These are phyloP conservation scores for Suillia variegata DNA, from an alignment of 2,888 invertebrate species.

Conservation along the genomic window DNA sequence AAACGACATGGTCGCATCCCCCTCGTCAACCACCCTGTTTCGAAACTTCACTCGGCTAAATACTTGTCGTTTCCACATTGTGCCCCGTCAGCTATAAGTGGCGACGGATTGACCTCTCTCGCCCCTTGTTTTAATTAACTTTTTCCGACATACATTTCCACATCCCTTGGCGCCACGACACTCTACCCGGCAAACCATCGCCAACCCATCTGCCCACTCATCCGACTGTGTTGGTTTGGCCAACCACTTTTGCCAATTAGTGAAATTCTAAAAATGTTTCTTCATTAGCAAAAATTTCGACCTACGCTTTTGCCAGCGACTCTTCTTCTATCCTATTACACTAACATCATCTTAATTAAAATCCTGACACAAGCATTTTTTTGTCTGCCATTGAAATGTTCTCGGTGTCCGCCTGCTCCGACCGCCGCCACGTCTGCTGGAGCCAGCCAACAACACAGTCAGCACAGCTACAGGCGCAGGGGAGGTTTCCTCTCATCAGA, in stretches of 20 bases:
- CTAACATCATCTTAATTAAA: constrained; percentile 59
- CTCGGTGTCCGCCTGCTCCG: no score
- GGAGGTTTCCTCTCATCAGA: constrained; percentile 1
- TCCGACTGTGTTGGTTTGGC: background rate
- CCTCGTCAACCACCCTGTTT: background rate
- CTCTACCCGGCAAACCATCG: no score
- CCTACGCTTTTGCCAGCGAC: constrained; percentile 54
- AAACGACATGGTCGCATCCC: background rate
- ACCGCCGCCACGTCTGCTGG: constrained; percentile 6
- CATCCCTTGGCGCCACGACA: background rate
- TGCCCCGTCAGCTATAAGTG: background rate
- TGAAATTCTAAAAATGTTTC: constrained; percentile 46
- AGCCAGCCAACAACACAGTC: no score
- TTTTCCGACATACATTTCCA: no score
- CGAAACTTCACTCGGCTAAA: background rate
- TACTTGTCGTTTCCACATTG: background rate
- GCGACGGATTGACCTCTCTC: constrained; percentile 1
- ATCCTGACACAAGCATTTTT: constrained; percentile 48
- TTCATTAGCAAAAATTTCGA: constrained; percentile 58
- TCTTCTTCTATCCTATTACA: constrained; percentile 59
- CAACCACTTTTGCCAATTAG: constrained; percentile 51
- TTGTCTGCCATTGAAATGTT: constrained; percentile 29
- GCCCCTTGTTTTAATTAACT: constrained; percentile 35
- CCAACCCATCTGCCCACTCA: no score
- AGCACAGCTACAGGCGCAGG: constrained; percentile 20